phyloP scores from a whole-genome alignment of 2,797 vertebrate species.

The Falco columbarius region DNA sequence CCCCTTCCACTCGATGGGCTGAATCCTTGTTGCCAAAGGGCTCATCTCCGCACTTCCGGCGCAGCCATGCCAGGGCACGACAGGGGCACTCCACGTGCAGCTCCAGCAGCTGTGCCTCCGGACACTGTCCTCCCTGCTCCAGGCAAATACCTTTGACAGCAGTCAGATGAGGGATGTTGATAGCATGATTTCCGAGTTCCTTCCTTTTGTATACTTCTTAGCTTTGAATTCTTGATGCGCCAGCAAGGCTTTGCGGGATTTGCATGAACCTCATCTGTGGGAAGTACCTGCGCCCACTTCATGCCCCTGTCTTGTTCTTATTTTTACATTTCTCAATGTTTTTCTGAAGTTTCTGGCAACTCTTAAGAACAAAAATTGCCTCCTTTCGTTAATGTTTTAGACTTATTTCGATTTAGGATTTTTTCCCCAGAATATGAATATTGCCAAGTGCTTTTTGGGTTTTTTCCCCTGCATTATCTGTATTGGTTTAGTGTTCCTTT shows the following conservation, averaged over 20 bases:
- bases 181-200: background rate
- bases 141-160: background rate
- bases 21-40: background rate
- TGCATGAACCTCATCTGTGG: background rate
- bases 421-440: background rate
- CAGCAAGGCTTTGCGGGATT: background rate
- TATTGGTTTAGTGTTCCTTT: background rate
- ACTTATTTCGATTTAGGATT: background rate
- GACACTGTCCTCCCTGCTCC: background rate
- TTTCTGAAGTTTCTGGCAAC: background rate
- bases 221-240: background rate
- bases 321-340: background rate
- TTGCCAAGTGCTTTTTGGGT: background rate
- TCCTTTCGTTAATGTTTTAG: background rate
- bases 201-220: background rate
- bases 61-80: background rate
- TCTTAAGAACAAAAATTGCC: background rate
- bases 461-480: background rate
- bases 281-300: background rate
- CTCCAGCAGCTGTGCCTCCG: background rate
- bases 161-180: background rate
- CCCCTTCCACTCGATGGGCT: background rate
- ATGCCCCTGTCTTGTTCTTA: background rate
- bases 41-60: background rate
- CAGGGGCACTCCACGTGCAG: background rate